Conservation (phyloP, 1,140 invertebrate genomes). For the Temnothorax curvispinosus region DNA sequence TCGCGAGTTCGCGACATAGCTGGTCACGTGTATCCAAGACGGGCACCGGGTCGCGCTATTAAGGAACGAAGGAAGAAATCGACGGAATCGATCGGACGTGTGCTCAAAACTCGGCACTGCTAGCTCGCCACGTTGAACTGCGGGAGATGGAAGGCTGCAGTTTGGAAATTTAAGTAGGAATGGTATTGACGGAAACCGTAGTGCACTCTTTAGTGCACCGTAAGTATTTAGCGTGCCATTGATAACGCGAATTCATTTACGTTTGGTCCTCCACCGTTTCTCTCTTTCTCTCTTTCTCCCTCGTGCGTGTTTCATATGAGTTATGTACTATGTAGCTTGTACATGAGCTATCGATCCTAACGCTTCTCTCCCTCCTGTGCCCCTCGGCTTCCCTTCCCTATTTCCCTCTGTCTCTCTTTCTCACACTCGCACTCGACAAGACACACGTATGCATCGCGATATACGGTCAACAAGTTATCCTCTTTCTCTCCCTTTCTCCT, state of each 20-base stretch:
- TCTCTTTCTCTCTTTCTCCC: conserved; percentile 24
- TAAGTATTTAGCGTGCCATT: conserved; percentile 24
- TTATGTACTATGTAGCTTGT: conserved; percentile 40
- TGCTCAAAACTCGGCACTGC: conserved; percentile 6
- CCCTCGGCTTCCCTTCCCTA: not conserved
- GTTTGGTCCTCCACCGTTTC: not conserved
- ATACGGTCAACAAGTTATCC: not conserved
- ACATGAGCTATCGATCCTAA: conserved; percentile 61
- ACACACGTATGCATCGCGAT: conserved; percentile 19
- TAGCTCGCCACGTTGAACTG: not conserved
- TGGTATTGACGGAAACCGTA: not conserved
- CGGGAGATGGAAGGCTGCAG: not conserved
- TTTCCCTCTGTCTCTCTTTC: conserved; percentile 18
- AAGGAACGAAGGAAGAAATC: conserved; percentile 17
- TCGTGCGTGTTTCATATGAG: conserved; percentile 27
- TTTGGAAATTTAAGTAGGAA: not conserved
- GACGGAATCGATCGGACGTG: conserved; percentile 13
- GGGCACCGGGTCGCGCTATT: not conserved
- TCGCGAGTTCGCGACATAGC: not conserved
- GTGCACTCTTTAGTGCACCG: not conserved
- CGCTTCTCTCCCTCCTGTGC: conserved; percentile 20
- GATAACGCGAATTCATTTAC: conserved; percentile 44
- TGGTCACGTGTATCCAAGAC: not conserved
- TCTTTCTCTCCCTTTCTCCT: not conserved
- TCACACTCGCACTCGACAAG: not conserved